Base-by-base conservation (phyloP, 2,113 vertebrate genomes). In the Tupaia tana region DNA sequence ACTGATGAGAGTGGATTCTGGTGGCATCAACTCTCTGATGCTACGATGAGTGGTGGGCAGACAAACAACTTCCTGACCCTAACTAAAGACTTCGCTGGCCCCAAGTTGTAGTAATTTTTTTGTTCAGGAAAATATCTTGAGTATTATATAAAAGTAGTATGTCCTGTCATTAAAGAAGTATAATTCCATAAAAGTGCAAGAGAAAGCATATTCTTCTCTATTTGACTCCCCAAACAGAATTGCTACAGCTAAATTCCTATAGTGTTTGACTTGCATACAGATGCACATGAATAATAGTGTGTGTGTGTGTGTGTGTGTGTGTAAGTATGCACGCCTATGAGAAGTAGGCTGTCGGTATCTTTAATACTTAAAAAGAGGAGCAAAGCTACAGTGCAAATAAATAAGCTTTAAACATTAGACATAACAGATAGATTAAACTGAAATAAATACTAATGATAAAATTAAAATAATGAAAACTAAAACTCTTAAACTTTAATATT, bases 21-120 rank as follows among this genome's bases (percentile, higher is more conserved):
- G 18, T 6, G 54, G 11, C n/a, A 18, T 58, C 22, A 19, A 3
- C 24, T 61, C 70, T 25, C 12, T 52, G 2, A 2, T 13, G 16
- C 27, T 9, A 31, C 12, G 4, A 0, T 20, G 4, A 43, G 9
- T 22, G 77, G 3, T 63, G 2, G 52, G 0, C 29, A 69, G 7
- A 10, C 18, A 4, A 27, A 29, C 2, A 27, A 20, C 3, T 0
- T 19, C 29, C 25, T 16, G 11, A 12, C 15, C 1, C 12, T 9
- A 2, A 18, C 31, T 24, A 15, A 59, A 29, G 6, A 1, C 31
- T 71, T 52, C n/a, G 3, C 43, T 43, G 43, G 43, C 43, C 43
- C 43, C 43, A 43, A n/a, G n/a, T n/a, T 64, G 11, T 5, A 52
- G 2, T 61, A 58, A 56, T 86, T 81, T 84, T 66, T 52, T 29